phyloP scores from a whole-genome alignment of 92 coral and sea anemone species.

The Epizoanthus scotinus region DNA sequence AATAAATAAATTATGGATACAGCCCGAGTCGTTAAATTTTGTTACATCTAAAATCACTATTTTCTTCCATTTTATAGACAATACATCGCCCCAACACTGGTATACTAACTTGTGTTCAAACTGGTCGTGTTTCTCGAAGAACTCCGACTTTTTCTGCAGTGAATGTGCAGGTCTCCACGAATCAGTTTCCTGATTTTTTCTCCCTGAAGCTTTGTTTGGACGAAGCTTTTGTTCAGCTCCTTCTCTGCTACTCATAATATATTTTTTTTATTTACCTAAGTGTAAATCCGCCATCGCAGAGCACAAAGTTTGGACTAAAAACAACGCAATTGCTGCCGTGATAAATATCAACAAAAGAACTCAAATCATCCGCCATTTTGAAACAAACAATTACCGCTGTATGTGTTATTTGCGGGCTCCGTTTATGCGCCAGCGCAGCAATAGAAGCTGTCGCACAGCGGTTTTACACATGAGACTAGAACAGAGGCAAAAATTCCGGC shows the following conservation, averaged over 20 bases:
- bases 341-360: background rate
- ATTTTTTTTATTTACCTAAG: background rate
- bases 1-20: too few relatives aligned
- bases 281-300: conserved; percentile 3
- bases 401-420: conserved; percentile 53
- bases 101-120: conserved; percentile 79
- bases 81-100: background rate
- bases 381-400: conserved; percentile 17
- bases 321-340: too few relatives aligned
- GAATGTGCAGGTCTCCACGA: conserved; percentile 5
- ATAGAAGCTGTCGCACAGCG: conserved; percentile 38
- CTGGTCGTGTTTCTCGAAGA: conserved; percentile 76
- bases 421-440: conserved; percentile 47
- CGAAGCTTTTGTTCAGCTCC: conserved; percentile 8
- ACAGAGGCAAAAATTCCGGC: conserved; percentile 29
- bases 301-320: background rate
- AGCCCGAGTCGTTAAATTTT: too few relatives aligned
- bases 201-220: background rate
- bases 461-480: conserved; percentile 38
- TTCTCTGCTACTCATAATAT: conserved; percentile 15
- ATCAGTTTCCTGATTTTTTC: conserved; percentile 17
- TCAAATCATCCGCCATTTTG: conserved; percentile 38
- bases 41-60: too few relatives aligned
- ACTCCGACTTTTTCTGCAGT: conserved; percentile 74
- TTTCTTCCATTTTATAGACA: background rate